Percentiles rank a stretch among this genome's conserved stretches.
These are phyloP conservation scores for Melieria crassipennis DNA, from an alignment of 2,888 invertebrate species.

Conservation along the genomic window DNA sequence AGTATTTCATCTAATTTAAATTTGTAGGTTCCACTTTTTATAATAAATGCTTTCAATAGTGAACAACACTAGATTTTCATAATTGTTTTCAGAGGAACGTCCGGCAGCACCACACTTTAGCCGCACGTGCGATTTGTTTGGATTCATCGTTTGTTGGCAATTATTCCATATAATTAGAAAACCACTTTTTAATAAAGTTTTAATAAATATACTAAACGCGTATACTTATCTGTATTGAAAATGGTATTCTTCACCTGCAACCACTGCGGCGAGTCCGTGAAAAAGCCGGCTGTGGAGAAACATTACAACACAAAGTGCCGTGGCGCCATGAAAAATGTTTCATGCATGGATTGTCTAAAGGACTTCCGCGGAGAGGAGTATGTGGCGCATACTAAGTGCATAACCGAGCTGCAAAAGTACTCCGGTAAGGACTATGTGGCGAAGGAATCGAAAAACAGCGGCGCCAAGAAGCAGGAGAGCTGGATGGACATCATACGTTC, in stretches of 20 bases:
- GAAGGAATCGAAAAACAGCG: conserved; percentile 79
- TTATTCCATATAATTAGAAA: neutral
- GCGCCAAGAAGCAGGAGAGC: conserved; percentile 84
- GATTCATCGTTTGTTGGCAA: neutral
- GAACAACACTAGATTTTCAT: neutral
- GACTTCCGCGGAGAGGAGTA: conserved; percentile 85
- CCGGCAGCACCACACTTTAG: neutral
- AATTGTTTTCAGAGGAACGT: neutral
- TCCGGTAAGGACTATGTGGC: conserved; percentile 82
- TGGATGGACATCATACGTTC: conserved; percentile 71
- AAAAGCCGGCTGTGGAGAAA: conserved; percentile 91
- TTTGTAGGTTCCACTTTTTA: neutral
- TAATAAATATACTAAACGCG: neutral
- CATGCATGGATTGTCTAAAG: conserved; percentile 94
- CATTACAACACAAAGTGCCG: conserved; percentile 83
- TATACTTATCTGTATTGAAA: neutral
- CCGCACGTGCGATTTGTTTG: conserved; percentile 43
- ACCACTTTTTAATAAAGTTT: neutral
- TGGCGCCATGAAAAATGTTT: conserved; percentile 73
- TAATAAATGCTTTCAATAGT: neutral
- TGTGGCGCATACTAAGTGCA: conserved; percentile 82
- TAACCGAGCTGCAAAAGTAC: conserved; percentile 88
- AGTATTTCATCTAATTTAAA: neutral
- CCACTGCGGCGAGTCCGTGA: conserved; percentile 88
- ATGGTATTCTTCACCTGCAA: conserved; percentile 97